Evolutionary conservation across 2,888 invertebrate genomes (phyloP).

Genomic region (Hypsopygia costalis): DNA sequence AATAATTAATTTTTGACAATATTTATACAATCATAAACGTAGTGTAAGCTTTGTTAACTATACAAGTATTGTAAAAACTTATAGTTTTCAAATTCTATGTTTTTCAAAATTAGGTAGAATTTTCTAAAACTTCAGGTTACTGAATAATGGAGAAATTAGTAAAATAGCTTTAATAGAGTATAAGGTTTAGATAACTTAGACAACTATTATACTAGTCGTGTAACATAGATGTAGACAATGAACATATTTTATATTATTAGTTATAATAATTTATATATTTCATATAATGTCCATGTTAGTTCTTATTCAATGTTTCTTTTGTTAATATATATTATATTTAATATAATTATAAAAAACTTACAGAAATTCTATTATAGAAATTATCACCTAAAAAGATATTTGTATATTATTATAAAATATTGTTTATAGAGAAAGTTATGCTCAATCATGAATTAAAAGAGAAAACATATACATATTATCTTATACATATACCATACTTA

Average conservation of each 20-base stretch:
- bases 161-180: conserved; percentile 72
- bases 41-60: conserved; percentile 27
- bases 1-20: conserved; percentile 40
- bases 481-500: conserved; percentile 20
- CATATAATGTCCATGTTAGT: background rate
- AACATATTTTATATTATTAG: conserved; percentile 4
- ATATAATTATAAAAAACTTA: background rate
- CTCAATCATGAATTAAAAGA: conserved; percentile 41
- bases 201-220: conserved; percentile 27
- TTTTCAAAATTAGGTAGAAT: conserved; percentile 15
- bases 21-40: conserved; percentile 34
- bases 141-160: conserved; percentile 48
- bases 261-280: background rate
- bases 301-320: background rate
- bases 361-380: background rate
- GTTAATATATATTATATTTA: background rate
- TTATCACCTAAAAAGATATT: background rate
- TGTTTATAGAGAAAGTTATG: conserved; percentile 43
- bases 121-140: conserved; percentile 17
- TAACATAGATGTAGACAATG: conserved; percentile 7
- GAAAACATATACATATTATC: conserved; percentile 23
- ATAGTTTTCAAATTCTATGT: conserved; percentile 11
- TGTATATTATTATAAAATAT: background rate
- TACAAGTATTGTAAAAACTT: conserved; percentile 16
- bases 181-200: conserved; percentile 33